These are phyloP conservation scores for Miniopterus natalensis DNA, from an alignment of 2,113 vertebrate genomes.

Conservation along the genomic window DNA sequence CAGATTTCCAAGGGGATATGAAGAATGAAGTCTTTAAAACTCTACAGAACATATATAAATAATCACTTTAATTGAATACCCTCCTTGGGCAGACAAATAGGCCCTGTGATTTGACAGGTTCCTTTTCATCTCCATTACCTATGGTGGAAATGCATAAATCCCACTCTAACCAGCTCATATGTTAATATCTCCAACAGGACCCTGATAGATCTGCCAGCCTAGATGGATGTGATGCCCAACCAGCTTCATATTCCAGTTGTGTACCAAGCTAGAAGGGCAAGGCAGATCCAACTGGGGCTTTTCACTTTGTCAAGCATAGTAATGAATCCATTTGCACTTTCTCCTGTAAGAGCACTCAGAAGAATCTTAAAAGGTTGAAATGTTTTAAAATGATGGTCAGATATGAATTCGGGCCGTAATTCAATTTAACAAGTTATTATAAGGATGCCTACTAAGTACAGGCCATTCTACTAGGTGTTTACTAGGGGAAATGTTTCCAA, in stretches of 20 bases:
- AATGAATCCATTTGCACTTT: conserved; percentile 43
- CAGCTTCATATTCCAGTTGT: conserved; percentile 29
- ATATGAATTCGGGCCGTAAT: conserved; percentile 1
- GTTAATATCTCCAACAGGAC: conserved; percentile 54
- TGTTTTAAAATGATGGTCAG: conserved; percentile 18
- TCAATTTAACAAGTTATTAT: not conserved
- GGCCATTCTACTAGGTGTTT: not conserved
- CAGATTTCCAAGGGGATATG: not conserved
- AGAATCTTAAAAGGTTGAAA: not conserved
- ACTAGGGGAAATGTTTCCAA: not conserved
- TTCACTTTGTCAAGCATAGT: conserved; percentile 18
- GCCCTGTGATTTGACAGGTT: conserved; percentile 43
- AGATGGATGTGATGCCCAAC: conserved; percentile 57
- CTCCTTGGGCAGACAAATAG: conserved; percentile 54
- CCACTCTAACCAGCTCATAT: not conserved
- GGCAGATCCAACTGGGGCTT: conserved; percentile 27
- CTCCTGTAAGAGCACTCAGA: not conserved
- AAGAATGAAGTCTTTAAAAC: conserved; percentile 26
- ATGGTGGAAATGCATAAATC: conserved; percentile 21
- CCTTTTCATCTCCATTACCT: conserved; percentile 57
- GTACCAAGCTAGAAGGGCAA: conserved; percentile 34
- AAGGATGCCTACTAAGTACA: not conserved
- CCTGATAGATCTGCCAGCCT: conserved; percentile 22
- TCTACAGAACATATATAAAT: conserved; percentile 27
- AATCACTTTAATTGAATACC: conserved; percentile 48